Conservation (phyloP, 2,888 invertebrate species). For the Nymphalis c-album region DNA sequence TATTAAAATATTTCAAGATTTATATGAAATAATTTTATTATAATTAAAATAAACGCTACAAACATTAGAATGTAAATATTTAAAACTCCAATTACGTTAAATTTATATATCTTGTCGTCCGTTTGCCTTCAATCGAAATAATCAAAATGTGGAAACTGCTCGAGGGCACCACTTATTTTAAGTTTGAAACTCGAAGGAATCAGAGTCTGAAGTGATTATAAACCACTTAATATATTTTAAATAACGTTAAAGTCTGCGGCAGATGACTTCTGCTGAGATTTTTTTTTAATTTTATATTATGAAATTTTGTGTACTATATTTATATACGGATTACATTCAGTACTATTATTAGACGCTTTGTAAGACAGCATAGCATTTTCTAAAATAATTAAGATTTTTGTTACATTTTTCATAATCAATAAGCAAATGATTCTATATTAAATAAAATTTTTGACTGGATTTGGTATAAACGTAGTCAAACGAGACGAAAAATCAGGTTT, state of each 20-base stretch:
- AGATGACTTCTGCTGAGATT: not conserved
- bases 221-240: slow-evolving; percentile 17
- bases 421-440: too few species aligned
- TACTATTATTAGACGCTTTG: too few species aligned
- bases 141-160: slow-evolving; percentile 23
- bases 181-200: slow-evolving; percentile 12
- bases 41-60: not conserved
- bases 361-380: too few species aligned
- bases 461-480: too few species aligned
- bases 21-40: not conserved
- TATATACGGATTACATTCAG: too few species aligned
- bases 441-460: too few species aligned
- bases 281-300: not conserved
- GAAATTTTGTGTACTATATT: too few species aligned
- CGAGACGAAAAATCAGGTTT: too few species aligned
- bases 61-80: not conserved
- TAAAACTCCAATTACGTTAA: not conserved
- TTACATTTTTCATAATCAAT: too few species aligned
- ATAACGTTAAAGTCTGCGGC: slow-evolving; percentile 9
- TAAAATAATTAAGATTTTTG: too few species aligned
- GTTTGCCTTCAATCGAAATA: slow-evolving; percentile 20
- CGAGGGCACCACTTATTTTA: slow-evolving; percentile 10
- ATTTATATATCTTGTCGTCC: slow-evolving; percentile 14
- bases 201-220: slow-evolving; percentile 17
- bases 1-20: not conserved